Percentiles rank a stretch among this genome's conserved stretches.
Evolutionary conservation across 1,140 invertebrate genomes (phyloP).

Genomic region (Diachasmimorpha longicaudata): DNA sequence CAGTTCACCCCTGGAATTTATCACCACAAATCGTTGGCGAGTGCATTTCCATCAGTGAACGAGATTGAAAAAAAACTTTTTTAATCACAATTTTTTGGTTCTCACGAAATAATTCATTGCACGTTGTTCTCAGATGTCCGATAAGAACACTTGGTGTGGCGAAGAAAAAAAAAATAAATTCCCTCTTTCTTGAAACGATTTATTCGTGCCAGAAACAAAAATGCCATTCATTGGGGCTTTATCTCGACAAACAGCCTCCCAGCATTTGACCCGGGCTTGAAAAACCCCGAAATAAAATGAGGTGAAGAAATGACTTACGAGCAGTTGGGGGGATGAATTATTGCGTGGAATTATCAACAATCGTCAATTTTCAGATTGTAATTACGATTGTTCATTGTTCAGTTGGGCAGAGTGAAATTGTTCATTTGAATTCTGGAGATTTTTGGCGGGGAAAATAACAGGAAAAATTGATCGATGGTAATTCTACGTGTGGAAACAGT

Average conservation of each 20-base stretch:
- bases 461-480: too few species aligned
- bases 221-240: conserved; percentile 22
- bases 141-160: background rate
- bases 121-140: background rate
- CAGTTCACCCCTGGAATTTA: background rate
- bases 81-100: background rate
- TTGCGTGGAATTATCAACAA: background rate
- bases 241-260: background rate
- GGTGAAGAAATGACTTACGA: background rate
- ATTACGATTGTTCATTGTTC: too few species aligned
- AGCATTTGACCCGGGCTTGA: background rate
- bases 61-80: too few species aligned
- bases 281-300: background rate
- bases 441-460: too few species aligned
- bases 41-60: background rate
- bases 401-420: too few species aligned
- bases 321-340: background rate
- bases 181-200: background rate
- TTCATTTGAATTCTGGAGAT: too few species aligned
- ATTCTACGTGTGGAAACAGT: too few species aligned
- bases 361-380: background rate
- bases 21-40: background rate
- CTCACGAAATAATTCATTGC: background rate
- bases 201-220: conserved; percentile 13
- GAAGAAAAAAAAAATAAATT: background rate